A percentile compares a stretch with the other conserved stretches of the same genome.
Evolutionary conservation across 2,797 vertebrate genomes (phyloP).

Genomic region (Chiropotes sagulatus): DNA sequence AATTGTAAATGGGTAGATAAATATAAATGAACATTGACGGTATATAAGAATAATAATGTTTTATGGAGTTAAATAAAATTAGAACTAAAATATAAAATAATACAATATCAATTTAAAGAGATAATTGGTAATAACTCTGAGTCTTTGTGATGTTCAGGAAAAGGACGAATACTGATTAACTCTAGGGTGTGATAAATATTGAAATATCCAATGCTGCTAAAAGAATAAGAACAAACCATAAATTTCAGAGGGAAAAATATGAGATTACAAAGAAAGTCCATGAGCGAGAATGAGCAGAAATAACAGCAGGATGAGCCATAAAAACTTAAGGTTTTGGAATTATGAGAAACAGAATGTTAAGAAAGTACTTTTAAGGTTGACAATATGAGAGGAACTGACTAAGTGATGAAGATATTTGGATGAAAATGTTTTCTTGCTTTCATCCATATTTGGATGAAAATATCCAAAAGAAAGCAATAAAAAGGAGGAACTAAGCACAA

Average conservation of each 20-base stretch:
- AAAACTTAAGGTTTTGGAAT: background rate
- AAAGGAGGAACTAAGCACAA: background rate
- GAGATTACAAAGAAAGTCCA: background rate
- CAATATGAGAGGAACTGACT: background rate
- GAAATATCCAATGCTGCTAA: background rate
- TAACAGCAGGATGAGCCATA: background rate
- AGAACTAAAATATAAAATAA: background rate
- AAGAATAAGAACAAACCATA: background rate
- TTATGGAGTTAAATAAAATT: background rate
- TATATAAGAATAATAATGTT: background rate
- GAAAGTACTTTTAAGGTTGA: background rate
- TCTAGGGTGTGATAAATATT: background rate
- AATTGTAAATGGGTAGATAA: background rate
- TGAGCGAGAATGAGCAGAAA: background rate
- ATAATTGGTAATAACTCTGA: background rate
- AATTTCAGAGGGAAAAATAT: background rate
- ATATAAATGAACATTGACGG: background rate
- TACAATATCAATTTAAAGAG: background rate
- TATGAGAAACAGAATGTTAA: background rate
- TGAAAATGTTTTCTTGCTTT: background rate
- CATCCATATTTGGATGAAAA: background rate
- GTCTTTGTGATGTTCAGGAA: background rate
- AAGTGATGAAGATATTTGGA: background rate
- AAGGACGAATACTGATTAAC: background rate
- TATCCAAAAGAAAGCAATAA: background rate